Conservation (phyloP, 2,797 vertebrate genomes). For the Protosalanx chinensis region DNA sequence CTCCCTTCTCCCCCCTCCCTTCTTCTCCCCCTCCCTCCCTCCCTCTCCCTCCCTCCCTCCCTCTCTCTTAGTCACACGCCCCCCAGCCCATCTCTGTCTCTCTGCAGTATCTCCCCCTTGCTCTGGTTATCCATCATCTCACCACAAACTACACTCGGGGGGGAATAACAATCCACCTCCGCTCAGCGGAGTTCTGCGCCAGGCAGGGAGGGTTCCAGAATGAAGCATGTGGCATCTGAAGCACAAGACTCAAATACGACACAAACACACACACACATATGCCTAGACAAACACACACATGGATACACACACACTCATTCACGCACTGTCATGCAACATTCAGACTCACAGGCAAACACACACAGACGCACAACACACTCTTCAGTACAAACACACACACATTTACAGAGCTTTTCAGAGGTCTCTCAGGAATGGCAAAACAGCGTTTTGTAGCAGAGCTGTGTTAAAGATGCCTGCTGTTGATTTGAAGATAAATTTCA, state of each 20-base stretch:
- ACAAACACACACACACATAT: slow-evolving; percentile 10
- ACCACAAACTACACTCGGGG: background rate
- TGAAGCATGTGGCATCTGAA: background rate
- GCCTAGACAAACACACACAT: background rate
- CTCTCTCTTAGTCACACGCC: too few relatives aligned
- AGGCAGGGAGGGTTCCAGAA: slow-evolving; percentile 1
- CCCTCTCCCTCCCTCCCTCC: too few relatives aligned
- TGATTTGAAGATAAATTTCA: slow-evolving; percentile 6
- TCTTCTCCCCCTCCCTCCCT: too few relatives aligned
- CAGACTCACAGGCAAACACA: background rate
- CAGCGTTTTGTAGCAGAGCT: background rate
- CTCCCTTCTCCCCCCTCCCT: too few relatives aligned
- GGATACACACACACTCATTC: background rate
- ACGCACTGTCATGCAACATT: background rate
- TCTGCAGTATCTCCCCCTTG: background rate
- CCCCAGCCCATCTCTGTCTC: slow-evolving; percentile 11
- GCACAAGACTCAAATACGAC: background rate
- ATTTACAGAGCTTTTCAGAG: background rate
- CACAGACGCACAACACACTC: background rate
- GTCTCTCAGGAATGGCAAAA: background rate
- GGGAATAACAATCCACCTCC: background rate
- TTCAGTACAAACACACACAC: background rate
- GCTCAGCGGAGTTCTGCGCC: background rate
- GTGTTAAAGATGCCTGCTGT: slow-evolving; percentile 2
- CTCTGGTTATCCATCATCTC: slow-evolving; percentile 1